Base-by-base conservation (phyloP, 2,888 invertebrate species). In the Mechanitis messenoides region DNA sequence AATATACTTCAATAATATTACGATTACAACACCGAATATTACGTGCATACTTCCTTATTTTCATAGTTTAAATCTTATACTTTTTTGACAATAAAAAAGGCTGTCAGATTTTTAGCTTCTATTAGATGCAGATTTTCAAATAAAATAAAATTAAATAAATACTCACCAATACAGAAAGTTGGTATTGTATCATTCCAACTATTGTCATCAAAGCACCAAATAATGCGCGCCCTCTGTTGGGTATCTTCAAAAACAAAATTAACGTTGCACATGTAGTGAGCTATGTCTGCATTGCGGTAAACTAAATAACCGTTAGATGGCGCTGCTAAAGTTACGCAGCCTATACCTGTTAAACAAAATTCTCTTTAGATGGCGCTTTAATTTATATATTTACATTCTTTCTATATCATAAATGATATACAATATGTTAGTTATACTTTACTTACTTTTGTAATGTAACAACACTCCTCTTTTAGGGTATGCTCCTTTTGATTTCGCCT, bases 291-390 rank as follows among this genome's bases (percentile, higher is more conserved):
- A 71, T 93, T 94, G 72, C 93, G 91, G 79, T 92, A 92, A 73
- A 93, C 92, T 12, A 94, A 78, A 77, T 93, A 93, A 55, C 94
- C 94, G 81, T 93, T 92, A 77, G 91, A 89, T 72, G 95, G 95
- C 74, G 93, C 84, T 73, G 84, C 73, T 45, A 92, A 86, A 42
- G 93, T 92, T 12, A 93, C 91, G 77, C 95, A 95, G 60, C 94
- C 94, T 63, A 94, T 80, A 75, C 93, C 94, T 94, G 83, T 57
- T 71, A 72, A 61, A 28, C 60, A 28, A 70, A 60, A 61, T 47
- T n/a, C 9, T 28, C 45, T 35, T 45, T 60, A 68, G 69, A 68
- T 65, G 67, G 61, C 64, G 60, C 53, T 65, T 12, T 45, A 20
- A 7, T 5, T 28, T 7, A 11, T 46, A 7, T 50, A 11, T 3